These are phyloP conservation scores for Hydriomena furcata DNA, from an alignment of 2,888 invertebrate species.

Conservation along the genomic window DNA sequence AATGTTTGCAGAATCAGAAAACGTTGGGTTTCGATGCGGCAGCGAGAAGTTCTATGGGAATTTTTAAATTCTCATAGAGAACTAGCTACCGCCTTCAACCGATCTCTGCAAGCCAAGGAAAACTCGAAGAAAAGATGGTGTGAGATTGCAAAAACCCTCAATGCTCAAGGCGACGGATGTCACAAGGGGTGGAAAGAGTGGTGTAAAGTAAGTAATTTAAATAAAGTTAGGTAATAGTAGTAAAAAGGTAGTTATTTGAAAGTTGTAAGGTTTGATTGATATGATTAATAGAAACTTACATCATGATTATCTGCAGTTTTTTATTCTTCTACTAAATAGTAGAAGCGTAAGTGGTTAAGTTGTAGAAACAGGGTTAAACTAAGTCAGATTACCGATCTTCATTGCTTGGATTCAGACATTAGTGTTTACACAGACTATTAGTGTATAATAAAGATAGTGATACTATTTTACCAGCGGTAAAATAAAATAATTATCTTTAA, in stretches of 20 bases:
- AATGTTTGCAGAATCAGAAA: too few species aligned
- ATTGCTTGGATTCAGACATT: too few species aligned
- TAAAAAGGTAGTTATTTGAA: too few species aligned
- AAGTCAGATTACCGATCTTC: too few species aligned
- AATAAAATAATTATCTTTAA: too few species aligned
- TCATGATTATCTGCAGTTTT: not conserved
- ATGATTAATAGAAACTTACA: too few species aligned
- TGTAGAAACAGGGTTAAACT: too few species aligned
- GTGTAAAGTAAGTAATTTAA: slow-evolving; percentile 7
- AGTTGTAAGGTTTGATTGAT: too few species aligned
- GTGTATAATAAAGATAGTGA: too few species aligned
- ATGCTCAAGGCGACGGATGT: slow-evolving; percentile 6
- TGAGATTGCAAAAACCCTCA: not conserved
- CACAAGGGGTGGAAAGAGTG: slow-evolving; percentile 10
- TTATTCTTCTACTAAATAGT: not conserved
- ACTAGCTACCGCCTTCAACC: not conserved
- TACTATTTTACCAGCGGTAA: too few species aligned
- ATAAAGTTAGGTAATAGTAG: not conserved
- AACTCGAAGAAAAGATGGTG: not conserved
- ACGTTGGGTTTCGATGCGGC: not conserved
- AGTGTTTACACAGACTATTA: too few species aligned
- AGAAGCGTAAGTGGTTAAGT: too few species aligned
- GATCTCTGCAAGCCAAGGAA: not conserved
- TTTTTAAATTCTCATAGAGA: not conserved
- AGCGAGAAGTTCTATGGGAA: slow-evolving; percentile 1